Conservation (phyloP, 2,888 invertebrate species). For the Lithodes maja region DNA sequence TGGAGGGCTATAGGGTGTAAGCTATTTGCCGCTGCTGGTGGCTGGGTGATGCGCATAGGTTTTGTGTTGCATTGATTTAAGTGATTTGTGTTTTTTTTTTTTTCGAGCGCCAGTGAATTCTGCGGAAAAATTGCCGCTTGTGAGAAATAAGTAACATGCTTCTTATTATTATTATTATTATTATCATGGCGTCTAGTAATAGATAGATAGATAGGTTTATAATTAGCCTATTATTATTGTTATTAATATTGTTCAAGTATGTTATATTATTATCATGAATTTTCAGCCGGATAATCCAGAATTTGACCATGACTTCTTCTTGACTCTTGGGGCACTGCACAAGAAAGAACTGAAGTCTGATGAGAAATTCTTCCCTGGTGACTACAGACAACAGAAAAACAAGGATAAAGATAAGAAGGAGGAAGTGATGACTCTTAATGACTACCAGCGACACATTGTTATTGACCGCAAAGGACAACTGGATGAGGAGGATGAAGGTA, state of each 20-base stretch:
- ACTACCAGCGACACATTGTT: slow-evolving; percentile 46
- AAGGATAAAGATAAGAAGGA: slow-evolving; percentile 50
- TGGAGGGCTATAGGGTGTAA: too few species aligned
- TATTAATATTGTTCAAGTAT: neutral
- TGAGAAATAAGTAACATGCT: too few species aligned
- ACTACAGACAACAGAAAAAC: slow-evolving; percentile 40
- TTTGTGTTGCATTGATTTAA: too few species aligned
- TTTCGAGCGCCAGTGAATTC: too few species aligned
- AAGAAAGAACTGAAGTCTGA: slow-evolving; percentile 22
- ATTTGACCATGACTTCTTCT: slow-evolving; percentile 52
- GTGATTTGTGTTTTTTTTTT: too few species aligned
- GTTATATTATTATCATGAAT: neutral
- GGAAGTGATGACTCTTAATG: slow-evolving; percentile 48
- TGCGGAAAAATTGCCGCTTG: too few species aligned
- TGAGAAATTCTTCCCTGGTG: slow-evolving; percentile 37
- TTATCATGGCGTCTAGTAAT: too few species aligned
- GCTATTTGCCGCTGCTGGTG: too few species aligned
- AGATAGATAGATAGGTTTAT: too few species aligned
- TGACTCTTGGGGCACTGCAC: slow-evolving; percentile 45
- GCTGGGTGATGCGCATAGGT: too few species aligned
- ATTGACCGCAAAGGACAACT: slow-evolving; percentile 40
- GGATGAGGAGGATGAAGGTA: slow-evolving; percentile 51
- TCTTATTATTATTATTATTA: too few species aligned
- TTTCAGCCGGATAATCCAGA: slow-evolving; percentile 62
- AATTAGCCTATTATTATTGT: too few species aligned